These are phyloP conservation scores for Caradrina clavipalpis DNA, from an alignment of 2,888 invertebrate species.

Conservation along the genomic window DNA sequence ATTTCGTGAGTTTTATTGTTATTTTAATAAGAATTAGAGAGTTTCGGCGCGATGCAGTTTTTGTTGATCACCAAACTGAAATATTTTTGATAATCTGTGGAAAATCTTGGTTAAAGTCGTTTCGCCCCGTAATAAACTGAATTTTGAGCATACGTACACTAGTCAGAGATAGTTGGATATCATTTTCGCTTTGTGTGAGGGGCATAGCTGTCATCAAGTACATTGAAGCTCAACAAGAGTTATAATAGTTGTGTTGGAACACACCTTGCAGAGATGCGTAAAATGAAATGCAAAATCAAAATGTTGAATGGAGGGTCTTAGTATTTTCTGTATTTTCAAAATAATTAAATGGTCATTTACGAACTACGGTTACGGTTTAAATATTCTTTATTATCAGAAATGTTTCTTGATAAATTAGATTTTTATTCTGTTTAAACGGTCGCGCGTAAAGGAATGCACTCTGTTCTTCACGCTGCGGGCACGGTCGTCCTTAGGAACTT, in stretches of 20 bases:
- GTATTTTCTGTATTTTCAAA: too few species aligned
- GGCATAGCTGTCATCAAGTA: background rate
- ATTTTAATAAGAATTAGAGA: conserved; percentile 1
- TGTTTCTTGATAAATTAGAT: too few species aligned
- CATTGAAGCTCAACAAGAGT: too few species aligned
- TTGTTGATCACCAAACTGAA: conserved; percentile 53
- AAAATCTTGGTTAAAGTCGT: conserved; percentile 7
- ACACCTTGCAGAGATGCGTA: background rate
- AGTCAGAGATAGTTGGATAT: conserved; percentile 5
- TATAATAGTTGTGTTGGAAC: background rate
- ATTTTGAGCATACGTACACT: background rate
- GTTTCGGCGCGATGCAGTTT: conserved; percentile 58
- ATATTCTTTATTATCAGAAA: too few species aligned
- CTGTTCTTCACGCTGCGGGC: too few species aligned
- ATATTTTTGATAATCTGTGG: conserved; percentile 31
- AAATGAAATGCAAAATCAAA: background rate
- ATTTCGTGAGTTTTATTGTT: conserved; percentile 3
- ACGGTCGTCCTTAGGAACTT: too few species aligned
- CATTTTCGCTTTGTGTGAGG: background rate
- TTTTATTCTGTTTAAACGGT: too few species aligned
- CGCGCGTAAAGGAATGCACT: too few species aligned
- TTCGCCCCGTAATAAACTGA: rapidly evolving
- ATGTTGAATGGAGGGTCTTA: too few species aligned
- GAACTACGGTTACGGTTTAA: too few species aligned
- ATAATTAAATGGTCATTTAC: too few species aligned